Conservation (phyloP, 2,888 invertebrate species). For the Acronicta leporina region DNA sequence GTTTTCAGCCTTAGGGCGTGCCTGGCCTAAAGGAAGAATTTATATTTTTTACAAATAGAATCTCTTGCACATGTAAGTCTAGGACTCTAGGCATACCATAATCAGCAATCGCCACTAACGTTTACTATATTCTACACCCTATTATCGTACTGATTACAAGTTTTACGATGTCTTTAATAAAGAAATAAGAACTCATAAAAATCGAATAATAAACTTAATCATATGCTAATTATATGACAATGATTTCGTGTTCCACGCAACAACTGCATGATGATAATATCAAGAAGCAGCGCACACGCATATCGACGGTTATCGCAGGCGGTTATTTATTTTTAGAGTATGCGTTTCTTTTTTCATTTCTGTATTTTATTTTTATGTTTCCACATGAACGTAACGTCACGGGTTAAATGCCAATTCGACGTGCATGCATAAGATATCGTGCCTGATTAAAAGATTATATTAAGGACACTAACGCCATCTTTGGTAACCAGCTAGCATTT, state of each 20-base stretch:
- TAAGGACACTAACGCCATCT: slow-evolving; percentile 14
- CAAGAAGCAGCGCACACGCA: not conserved
- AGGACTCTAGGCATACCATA: too few species aligned
- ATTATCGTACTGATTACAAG: not conserved
- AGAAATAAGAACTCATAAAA: too few species aligned
- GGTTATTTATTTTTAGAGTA: slow-evolving; percentile 10
- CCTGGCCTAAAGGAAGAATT: too few species aligned
- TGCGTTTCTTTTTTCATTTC: too few species aligned
- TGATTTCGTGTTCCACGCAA: slow-evolving; percentile 17
- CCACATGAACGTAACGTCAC: too few species aligned
- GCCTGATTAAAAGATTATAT: not conserved
- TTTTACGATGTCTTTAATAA: too few species aligned
- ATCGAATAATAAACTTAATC: slow-evolving; percentile 2
- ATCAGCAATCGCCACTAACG: too few species aligned
- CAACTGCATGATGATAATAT: slow-evolving; percentile 12
- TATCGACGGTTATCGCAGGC: slow-evolving; percentile 3
- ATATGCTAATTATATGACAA: slow-evolving; percentile 12
- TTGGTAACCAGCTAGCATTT: not conserved
- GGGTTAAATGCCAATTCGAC: slow-evolving; percentile 4
- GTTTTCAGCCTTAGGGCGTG: too few species aligned
- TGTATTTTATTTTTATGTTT: too few species aligned
- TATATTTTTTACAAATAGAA: too few species aligned
- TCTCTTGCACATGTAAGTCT: too few species aligned
- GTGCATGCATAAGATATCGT: not conserved
- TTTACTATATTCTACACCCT: too few species aligned